Evolutionary conservation across 2,797 vertebrate species (phyloP), one percentile per base, ranked within the genome.

Genomic region (Acanthurus tractus): DNA sequence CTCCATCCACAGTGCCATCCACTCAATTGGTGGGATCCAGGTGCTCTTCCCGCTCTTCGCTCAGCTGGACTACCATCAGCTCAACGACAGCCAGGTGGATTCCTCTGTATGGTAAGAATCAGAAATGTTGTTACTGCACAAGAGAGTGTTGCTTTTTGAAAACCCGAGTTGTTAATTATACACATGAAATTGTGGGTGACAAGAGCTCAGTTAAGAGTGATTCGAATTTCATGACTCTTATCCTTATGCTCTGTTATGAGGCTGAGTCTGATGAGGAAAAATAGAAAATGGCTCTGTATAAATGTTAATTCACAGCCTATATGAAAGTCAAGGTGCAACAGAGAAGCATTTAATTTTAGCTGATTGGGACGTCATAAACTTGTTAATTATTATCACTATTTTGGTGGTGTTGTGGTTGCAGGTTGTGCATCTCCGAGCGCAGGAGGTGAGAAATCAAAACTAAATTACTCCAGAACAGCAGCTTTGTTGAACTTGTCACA

Each of bases 1-100:
- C 96, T 99, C 97, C 89, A 99, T 99, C 93, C 97, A 99, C 92
- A 98, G 97, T 0, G 97, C 97, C 83, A 98, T 99, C 93, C 97
- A 99, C 94, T 99, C 97, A 53, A 97, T 99, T 66, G 97, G 97
- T 78, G 97, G 97, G 44, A 98, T 99, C 89, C 97, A 99, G 94
- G 97, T 99, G 63, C 95, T 99, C 84, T 99, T 99, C 83, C 97
- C 97, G 56, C 96, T 99, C 57, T 99, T 98, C 82, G 97, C 97
- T 69, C 97, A 99, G 87, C 92, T 99, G 88, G 97, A 99, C 93
- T 98, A 97, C 94, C 95, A 97, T 44, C 97, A 99, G 62, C 95
- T 97, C 72, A 97, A 97, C 3, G 97, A 99, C 91, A 96, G 96
- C 94, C 96, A 96, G 14, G 96, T 98, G 92, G 97, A 99, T 94